A percentile compares a stretch with the other conserved stretches of the same genome.
Evolutionary conservation across 2,888 invertebrate species (phyloP).

Genomic region (Limnephilus rhombicus): DNA sequence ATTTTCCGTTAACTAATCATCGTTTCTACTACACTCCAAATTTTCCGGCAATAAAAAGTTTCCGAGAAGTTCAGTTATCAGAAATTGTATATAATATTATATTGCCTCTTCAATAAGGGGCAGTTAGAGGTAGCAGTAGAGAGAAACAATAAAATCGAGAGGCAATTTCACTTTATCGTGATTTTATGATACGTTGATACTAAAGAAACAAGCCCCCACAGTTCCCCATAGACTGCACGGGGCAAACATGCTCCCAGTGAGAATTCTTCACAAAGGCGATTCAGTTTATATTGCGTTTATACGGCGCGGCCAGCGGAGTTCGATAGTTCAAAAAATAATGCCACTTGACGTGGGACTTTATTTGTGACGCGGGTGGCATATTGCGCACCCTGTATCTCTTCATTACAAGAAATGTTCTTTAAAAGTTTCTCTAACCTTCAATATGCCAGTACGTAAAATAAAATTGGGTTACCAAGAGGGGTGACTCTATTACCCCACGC

Average conservation of each 20-base stretch:
- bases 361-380: background rate
- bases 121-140: background rate
- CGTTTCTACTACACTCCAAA: background rate
- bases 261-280: slow-evolving; percentile 11
- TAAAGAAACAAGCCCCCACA: slow-evolving; percentile 2
- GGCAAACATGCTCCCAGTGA: background rate
- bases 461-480: no score
- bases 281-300: background rate
- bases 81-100: slow-evolving; percentile 23
- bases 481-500: no score
- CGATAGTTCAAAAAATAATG: background rate
- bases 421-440: background rate
- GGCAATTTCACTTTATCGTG: slow-evolving; percentile 46
- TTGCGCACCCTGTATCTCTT: background rate
- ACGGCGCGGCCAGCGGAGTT: background rate
- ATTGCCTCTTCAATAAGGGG: background rate
- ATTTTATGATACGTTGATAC: slow-evolving; percentile 33
- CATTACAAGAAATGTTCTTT: background rate
- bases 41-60: slow-evolving; percentile 26
- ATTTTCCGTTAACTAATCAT: background rate
- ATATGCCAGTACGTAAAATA: no score
- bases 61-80: background rate
- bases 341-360: background rate
- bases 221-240: background rate
- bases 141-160: slow-evolving; percentile 25